phyloP scores from a whole-genome alignment of 2,113 vertebrate genomes.

The Nanorana parkeri region DNA sequence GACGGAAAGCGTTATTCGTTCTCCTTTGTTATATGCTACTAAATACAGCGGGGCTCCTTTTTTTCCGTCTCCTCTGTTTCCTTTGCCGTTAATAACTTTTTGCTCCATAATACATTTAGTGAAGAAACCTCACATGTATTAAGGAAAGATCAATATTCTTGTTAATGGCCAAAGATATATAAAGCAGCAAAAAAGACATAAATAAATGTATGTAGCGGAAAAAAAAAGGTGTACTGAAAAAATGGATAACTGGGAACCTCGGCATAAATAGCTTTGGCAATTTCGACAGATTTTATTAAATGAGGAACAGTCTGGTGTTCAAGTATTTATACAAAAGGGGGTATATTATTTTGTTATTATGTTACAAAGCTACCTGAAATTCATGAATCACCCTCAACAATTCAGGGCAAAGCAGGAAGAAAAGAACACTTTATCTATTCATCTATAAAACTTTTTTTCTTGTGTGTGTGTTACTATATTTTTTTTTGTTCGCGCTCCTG shows the following conservation, averaged over 20 bases:
- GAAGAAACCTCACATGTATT: conserved; percentile 65
- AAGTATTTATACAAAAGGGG: conserved; percentile 65
- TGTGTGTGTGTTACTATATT: background rate
- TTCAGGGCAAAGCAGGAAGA: conserved; percentile 55
- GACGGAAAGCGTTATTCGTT: background rate
- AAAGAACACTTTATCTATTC: conserved; percentile 42
- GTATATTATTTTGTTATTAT: conserved; percentile 66
- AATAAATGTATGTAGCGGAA: conserved; percentile 63
- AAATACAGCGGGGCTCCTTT: background rate
- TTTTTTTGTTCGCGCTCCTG: background rate
- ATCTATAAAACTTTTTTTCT: conserved; percentile 37
- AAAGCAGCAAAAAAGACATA: background rate
- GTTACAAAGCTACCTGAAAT: conserved; percentile 63
- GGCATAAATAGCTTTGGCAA: conserved; percentile 71
- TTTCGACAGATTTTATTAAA: conserved; percentile 70
- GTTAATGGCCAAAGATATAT: conserved; percentile 70
- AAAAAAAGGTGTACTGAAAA: conserved; percentile 71
- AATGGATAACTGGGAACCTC: conserved; percentile 69
- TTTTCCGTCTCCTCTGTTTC: conserved; percentile 53
- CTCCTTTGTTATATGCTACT: conserved; percentile 22
- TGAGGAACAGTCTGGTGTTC: conserved; percentile 64
- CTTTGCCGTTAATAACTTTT: conserved; percentile 64
- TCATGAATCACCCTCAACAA: conserved; percentile 62
- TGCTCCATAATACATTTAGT: conserved; percentile 61
- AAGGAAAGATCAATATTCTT: conserved; percentile 70